phyloP scores from a whole-genome alignment of 53 echinoderm and acorn worm genomes.

The Pentamera pediparva region DNA sequence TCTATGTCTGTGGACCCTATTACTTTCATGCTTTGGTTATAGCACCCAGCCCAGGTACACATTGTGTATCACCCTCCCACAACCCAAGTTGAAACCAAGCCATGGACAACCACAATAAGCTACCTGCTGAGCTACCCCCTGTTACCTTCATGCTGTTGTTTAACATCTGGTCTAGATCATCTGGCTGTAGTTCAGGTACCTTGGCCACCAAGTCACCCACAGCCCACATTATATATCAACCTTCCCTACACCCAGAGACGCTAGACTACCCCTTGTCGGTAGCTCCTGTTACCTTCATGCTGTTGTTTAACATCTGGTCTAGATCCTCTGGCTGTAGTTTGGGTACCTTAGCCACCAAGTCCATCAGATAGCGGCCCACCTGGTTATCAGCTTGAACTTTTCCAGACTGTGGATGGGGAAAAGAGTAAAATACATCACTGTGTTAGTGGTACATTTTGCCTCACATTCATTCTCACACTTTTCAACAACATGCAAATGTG shows the following conservation, averaged over 20 bases:
- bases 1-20: no score
- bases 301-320: constrained; percentile 95
- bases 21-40: no score
- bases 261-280: no score
- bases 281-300: constrained; percentile 99
- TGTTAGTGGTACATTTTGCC: background rate
- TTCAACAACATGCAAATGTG: background rate
- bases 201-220: constrained; percentile 87
- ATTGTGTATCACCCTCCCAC: no score
- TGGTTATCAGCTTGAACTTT: constrained; percentile 87
- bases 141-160: constrained; percentile 99
- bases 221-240: no score
- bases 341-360: constrained; percentile 88
- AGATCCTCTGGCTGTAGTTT: constrained; percentile 86
- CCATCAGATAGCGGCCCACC: constrained; percentile 87
- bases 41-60: no score
- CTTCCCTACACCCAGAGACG: no score
- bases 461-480: background rate
- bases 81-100: no score
- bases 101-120: no score
- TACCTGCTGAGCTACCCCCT: no score
- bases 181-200: constrained; percentile 86
- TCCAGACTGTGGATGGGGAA: constrained; percentile 53
- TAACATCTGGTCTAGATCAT: constrained; percentile 90
- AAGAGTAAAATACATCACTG: background rate